Conservation (phyloP, 2,797 vertebrate genomes). For the Acipenser ruthenus region DNA sequence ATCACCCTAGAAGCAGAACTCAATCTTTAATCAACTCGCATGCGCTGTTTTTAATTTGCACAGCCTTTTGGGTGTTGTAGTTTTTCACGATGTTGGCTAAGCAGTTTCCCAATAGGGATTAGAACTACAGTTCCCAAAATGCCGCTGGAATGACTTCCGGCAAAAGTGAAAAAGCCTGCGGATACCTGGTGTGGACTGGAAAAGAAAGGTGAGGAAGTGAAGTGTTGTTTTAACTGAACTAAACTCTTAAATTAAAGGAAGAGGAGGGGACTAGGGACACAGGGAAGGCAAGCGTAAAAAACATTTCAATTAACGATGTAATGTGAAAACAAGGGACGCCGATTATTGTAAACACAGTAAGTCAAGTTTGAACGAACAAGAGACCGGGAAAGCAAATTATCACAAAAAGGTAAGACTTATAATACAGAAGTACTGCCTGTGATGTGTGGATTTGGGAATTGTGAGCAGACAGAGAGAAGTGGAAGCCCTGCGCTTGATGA, state of each 20-base stretch:
- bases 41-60: conserved; percentile 5
- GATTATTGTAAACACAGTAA: conserved; percentile 21
- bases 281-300: conserved; percentile 24
- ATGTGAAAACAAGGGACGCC: too few species aligned
- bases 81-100: conserved; percentile 18
- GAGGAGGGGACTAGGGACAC: conserved; percentile 25
- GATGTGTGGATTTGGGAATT: too few species aligned
- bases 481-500: too few species aligned
- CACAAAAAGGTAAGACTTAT: too few species aligned
- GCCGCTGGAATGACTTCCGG: conserved; percentile 49
- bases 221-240: conserved; percentile 29
- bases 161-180: conserved; percentile 49
- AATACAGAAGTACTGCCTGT: too few species aligned
- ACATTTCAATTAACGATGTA: too few species aligned
- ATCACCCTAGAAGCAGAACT: too few species aligned
- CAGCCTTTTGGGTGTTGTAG: conserved; percentile 55
- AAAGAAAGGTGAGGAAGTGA: conserved; percentile 43
- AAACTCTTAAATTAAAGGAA: conserved; percentile 16
- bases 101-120: conserved; percentile 18
- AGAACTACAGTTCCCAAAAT: conserved; percentile 61
- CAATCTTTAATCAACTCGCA: too few species aligned
- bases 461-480: too few species aligned
- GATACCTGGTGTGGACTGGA: conserved; percentile 31
- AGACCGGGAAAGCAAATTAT: too few species aligned
- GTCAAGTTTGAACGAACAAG: too few species aligned